These are phyloP conservation scores for Platycheirus rosarum DNA, from an alignment of 2,888 invertebrate species.

Conservation along the genomic window DNA sequence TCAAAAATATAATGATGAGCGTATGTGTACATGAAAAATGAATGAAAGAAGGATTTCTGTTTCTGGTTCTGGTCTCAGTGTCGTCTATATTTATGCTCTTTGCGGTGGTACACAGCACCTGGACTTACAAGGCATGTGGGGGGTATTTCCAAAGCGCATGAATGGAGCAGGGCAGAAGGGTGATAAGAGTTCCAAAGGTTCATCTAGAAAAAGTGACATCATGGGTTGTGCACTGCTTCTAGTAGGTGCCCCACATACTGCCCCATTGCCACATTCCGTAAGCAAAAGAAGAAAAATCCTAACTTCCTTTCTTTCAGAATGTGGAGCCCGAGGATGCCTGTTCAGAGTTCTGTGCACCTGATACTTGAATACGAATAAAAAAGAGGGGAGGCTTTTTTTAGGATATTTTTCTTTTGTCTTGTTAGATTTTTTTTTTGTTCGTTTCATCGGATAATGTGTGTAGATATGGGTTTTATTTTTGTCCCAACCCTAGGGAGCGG, in stretches of 20 bases:
- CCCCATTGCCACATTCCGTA: slow-evolving; percentile 6
- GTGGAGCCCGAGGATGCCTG: slow-evolving; percentile 9
- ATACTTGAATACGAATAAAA: slow-evolving; percentile 65
- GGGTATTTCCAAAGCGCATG: slow-evolving; percentile 39
- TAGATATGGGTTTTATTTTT: background rate
- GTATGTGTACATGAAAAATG: background rate
- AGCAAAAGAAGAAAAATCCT: slow-evolving; percentile 25
- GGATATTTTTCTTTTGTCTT: slow-evolving; percentile 33
- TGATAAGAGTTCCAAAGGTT: slow-evolving; percentile 24
- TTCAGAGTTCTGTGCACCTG: slow-evolving; percentile 66
- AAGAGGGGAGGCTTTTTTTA: slow-evolving; percentile 72
- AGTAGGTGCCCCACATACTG: slow-evolving; percentile 43
- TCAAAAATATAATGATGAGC: background rate
- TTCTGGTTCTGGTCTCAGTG: background rate
- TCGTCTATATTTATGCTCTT: slow-evolving; percentile 2
- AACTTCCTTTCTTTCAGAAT: slow-evolving; percentile 33
- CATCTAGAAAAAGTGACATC: slow-evolving; percentile 36
- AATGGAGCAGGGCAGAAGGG: slow-evolving; percentile 8
- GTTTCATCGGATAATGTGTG: background rate
- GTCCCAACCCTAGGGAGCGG: slow-evolving; percentile 7
- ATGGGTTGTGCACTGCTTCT: slow-evolving; percentile 3
- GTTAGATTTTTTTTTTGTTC: slow-evolving; percentile 9
- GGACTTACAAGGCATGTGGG: slow-evolving; percentile 1
- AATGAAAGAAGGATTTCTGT: slow-evolving; percentile 19
- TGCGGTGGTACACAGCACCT: slow-evolving; percentile 19